Evolutionary conservation across 64 coral and sea anemone genomes (phyloP), one percentile per base, ranked within the genome.

Genomic region (Stichodactyla mertensii): DNA sequence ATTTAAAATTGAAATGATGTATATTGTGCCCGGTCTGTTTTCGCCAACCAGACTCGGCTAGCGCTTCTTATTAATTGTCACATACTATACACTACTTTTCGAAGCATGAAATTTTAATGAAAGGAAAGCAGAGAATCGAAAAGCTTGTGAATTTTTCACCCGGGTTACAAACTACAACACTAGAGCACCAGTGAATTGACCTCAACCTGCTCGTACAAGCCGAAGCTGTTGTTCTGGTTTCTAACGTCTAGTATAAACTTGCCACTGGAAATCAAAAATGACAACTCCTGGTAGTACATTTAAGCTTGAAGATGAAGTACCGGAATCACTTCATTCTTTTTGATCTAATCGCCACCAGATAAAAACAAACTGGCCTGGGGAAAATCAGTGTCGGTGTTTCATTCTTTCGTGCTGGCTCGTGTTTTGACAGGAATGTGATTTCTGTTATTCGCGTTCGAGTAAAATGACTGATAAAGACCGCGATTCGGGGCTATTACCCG

Each of bases 351-450:
- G 69, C 7, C 23, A 12, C 10, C 8, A 28, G 12, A n/a, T 0
- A 26, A 74, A n/a, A 23, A 74, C 20, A 74, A 74, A 20, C n/a
- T 74, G 26, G 69, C 4, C 8, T 31, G 27, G n/a, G 69, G 69
- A 28, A 13, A n/a, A 74, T 19, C 8, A 74, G n/a, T 74, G n/a
- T 26, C 23, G 20, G 4, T 26, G 69, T n/a, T 13, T 70, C 12
- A 20, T 74, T 10, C 6, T 74, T 26, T 74, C 56, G 14, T 14
- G 69, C 4, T 22, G 16, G 0, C 66, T 24, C 22, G 66, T 70
- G 66, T 70, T 23, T 70, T 20, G 20, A 70, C 66, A 70, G 22
- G 66, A 74, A 74, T 74, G 69, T 74, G 69, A 74, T 23, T 71
- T 74, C 0, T 74, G 4, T 74, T 19, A 74, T 74, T 74, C 69